Evolutionary conservation across 2,113 vertebrate genomes (phyloP), one percentile per base, ranked within the genome.

Genomic region (Chascanopsetta lugubris): DNA sequence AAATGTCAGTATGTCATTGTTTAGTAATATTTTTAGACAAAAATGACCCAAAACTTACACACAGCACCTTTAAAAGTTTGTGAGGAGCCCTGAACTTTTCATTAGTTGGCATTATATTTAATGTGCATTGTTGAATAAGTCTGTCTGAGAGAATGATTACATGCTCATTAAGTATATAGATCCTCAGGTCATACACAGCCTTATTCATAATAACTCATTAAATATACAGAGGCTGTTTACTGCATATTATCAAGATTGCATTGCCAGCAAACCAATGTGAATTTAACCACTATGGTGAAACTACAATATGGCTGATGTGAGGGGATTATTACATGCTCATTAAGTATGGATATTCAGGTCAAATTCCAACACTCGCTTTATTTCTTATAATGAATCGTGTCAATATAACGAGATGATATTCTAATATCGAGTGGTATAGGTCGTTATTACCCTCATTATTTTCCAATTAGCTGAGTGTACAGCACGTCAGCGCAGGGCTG

Each of bases 361-460:
- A 6, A 40, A 73, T 77, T 67, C 40, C 45, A 67, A 51, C 68
- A 40, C 26, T 47, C 36, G 21, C 51, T 66, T 70, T 70, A 75
- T 72, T 55, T 75, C 12, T 30, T 26, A 59, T 83, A 82, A 84
- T 86, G 66, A 82, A 82, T 26, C 79, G 62, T 73, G 72, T 72
- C 80, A 82, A 64, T 69, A 80, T 85, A 84, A 89, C 85, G 62
- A 85, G 75, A 82, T 81, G 63, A 83, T 79, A 72, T 78, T 85
- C 43, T 63, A 70, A 86, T 87, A 75, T 73, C 48, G 70, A 90
- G 83, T 66, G 63, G 61, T 72, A n/a, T n/a, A 65, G 57, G 62
- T 69, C 79, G 75, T 89, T 91, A 88, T 87, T 90, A 79, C 77
- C 60, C 74, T 88, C 75, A 86, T 90, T 91, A 90, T 90, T 89